Percentiles rank a stretch among this genome's conserved stretches.
These are phyloP conservation scores for Turnix velox DNA, from an alignment of 2,113 vertebrate genomes.

Conservation along the genomic window DNA sequence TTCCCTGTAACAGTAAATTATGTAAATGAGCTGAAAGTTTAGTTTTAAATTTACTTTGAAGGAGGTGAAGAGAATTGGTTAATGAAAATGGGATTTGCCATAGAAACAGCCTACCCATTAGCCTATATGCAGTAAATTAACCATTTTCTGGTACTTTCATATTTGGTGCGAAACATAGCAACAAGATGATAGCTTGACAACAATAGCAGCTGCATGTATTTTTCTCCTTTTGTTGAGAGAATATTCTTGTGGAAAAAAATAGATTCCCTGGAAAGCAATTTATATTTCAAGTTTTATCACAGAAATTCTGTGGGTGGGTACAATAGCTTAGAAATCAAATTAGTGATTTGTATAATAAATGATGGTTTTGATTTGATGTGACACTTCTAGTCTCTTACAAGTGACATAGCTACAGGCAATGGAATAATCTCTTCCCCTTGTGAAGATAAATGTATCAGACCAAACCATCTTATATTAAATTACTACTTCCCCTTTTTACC, in stretches of 20 bases:
- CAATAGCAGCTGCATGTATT: background rate
- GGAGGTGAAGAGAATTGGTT: background rate
- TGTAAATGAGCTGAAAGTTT: background rate
- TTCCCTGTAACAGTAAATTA: background rate
- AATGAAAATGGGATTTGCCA: background rate
- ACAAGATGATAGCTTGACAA: conserved; percentile 14
- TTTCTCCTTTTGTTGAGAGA: background rate
- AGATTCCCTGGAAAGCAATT: conserved; percentile 16
- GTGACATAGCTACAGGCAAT: conserved; percentile 38
- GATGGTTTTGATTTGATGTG: conserved; percentile 45
- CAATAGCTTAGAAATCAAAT: conserved; percentile 46
- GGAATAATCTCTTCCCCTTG: conserved; percentile 13
- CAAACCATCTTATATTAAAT: conserved; percentile 15
- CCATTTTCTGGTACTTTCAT: background rate
- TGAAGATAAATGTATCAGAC: conserved; percentile 45
- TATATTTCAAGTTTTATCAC: conserved; percentile 8
- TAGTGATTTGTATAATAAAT: conserved; percentile 42
- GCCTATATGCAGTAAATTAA: background rate
- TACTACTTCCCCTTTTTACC: background rate
- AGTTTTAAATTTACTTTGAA: background rate
- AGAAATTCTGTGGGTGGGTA: conserved; percentile 4
- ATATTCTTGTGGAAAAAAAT: background rate
- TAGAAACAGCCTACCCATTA: conserved; percentile 25
- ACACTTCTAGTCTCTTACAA: conserved; percentile 28
- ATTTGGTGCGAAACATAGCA: conserved; percentile 19